Base-by-base conservation (phyloP, 2,888 invertebrate species). In the Ophion costatus region DNA sequence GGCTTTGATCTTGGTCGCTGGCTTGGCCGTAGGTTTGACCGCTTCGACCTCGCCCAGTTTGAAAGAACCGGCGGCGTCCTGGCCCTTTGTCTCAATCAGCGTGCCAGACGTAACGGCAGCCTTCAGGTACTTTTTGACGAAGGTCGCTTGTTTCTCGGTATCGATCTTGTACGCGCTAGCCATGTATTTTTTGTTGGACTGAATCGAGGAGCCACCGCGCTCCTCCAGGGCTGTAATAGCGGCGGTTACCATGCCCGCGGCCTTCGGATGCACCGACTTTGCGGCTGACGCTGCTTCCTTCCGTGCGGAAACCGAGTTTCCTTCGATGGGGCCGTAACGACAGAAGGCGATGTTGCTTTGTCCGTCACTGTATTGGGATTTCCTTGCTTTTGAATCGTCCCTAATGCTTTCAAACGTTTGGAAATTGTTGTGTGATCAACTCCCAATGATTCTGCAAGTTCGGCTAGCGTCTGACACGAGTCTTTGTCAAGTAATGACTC, bases 121-220 rank as follows among this genome's bases (percentile, higher is more conserved):
- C 90, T 95, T 95, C 80, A 96, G 88, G 88, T 95, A 95, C 86
- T 95, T 95, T 87, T 95, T 95, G 88, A 96, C 96, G 92, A 94
- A 95, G 6, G 94, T 94, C 0, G 95, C 94, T 73, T 95, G 90
- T 88, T 95, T 95, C 86, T 95, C 95, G 1, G 94, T 94, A 90
- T 96, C 95, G 10, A 95, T 94, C 86, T 95, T 95, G 94, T 96
- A 95, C 82, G 94, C 95, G 45, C 94, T 94, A 9, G 94, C 92
- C 83, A 96, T 94, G 92, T 95, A 96, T 90, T 96, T 96, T 92
- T 96, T 96, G 91, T 96, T 96, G 4, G 95, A 95, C 91, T 91
- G 94, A 88, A 92, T 90, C 0, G 95, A 95, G 0, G 95, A 96
- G 33, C 96, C 96, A 82, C 94, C 94, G 61, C 95, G 94, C 89